phyloP scores from a whole-genome alignment of 2,797 vertebrate genomes.

The Podarcis lilfordi region DNA sequence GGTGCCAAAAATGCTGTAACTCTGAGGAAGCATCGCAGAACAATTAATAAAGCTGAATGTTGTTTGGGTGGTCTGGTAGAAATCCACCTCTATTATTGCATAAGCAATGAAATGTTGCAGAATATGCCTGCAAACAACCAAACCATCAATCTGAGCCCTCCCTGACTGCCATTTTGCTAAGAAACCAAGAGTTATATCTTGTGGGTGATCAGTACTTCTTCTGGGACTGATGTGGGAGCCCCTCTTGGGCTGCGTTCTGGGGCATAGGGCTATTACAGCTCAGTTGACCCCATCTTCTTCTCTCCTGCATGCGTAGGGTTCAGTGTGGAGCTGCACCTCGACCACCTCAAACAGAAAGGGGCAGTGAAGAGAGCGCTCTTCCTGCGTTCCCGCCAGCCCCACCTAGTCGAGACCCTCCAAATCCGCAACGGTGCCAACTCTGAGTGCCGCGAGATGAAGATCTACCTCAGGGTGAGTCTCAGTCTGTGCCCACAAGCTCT shows the following conservation, averaged over 20 bases:
- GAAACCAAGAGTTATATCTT: not conserved
- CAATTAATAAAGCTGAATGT: too few relatives aligned
- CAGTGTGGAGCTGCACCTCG: slow-evolving; percentile 88
- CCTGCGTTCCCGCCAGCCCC: slow-evolving; percentile 82
- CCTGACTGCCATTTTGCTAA: not conserved
- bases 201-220: not conserved
- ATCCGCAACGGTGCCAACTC: slow-evolving; percentile 79
- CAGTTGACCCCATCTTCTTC: not conserved
- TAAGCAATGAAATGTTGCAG: too few relatives aligned
- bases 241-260: not conserved
- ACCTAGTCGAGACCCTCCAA: slow-evolving; percentile 75
- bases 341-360: slow-evolving; percentile 87
- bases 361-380: slow-evolving; percentile 87
- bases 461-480: slow-evolving; percentile 85
- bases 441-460: slow-evolving; percentile 83
- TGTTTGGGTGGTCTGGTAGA: too few relatives aligned
- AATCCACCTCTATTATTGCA: too few relatives aligned
- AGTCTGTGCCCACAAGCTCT: not conserved
- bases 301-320: slow-evolving; percentile 78
- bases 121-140: too few relatives aligned
- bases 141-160: not conserved
- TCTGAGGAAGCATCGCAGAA: too few relatives aligned
- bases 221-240: not conserved
- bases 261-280: not conserved
- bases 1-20: too few relatives aligned